Evolutionary conservation across 2,113 vertebrate species (phyloP).

Genomic region (human): GRCh38 chr4:38496001-38496500

Average conservation of each 20-base stretch:
- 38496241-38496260: background rate
- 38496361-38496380: background rate
- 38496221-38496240: background rate
- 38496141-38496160: background rate
- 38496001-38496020: background rate
- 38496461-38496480: background rate
- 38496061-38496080: background rate
- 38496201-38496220: background rate
- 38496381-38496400: background rate
- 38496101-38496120: background rate
- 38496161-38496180: background rate
- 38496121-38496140: background rate
- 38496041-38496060: background rate
- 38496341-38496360: background rate
- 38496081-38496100: background rate
- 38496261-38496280: background rate
- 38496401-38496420: background rate
- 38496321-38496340: constrained; percentile 7
- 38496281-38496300: background rate
- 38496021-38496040: background rate
- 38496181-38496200: background rate
- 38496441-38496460: background rate
- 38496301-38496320: background rate
- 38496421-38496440: background rate
- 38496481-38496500: background rate